Base-by-base conservation (phyloP, 1,140 invertebrate genomes). In the Drosophila dunni region DNA sequence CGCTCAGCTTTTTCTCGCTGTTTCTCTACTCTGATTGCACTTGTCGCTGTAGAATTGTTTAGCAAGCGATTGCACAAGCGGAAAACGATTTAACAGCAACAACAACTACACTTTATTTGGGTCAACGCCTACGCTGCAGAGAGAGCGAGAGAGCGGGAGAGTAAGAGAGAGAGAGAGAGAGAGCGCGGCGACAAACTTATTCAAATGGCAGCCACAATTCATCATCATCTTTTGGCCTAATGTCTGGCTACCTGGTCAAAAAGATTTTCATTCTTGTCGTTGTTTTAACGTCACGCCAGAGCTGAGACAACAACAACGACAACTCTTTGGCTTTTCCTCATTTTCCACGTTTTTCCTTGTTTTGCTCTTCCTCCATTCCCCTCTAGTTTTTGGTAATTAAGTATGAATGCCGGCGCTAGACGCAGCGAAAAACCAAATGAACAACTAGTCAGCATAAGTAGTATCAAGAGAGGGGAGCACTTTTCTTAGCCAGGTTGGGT, bases 351-450 rank as follows among this genome's bases (percentile, higher is more conserved):
- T 50, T 24, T 46, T 46, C 20, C 9, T 48, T 48, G 17, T 48
- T 48, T 24, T 48, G 11, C 24, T 29, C 6, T 29, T 29, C 24
- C 24, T 29, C 1, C 6, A 29, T 29, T 29, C 5, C 24, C 24
- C 24, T 29, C 24, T 29, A 29, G 24, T 20, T 48, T 69, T 89
- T 88, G 77, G 79, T 88, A 89, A 89, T 88, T 88, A 89, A 89
- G 84, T 88, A 82, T 88, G 83, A 88, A 89, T 89, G 83, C 79
- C 84, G 83, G 83, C 83, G 83, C 83, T 88, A 88, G 84, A 88
- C 69, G 77, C 78, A 75, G 50, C 61, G 24, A 29, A 29, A 66
- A 73, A 73, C 50, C 58, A 68, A 73, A 67, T 54, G 70, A 73
- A 57, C 65, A 69, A 61, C 63, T 68, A 54, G 46, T 56, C 65